Evolutionary conservation across 2,797 vertebrate species (phyloP), one percentile per base, ranked within the genome.

Genomic region (Galaxias olidus): DNA sequence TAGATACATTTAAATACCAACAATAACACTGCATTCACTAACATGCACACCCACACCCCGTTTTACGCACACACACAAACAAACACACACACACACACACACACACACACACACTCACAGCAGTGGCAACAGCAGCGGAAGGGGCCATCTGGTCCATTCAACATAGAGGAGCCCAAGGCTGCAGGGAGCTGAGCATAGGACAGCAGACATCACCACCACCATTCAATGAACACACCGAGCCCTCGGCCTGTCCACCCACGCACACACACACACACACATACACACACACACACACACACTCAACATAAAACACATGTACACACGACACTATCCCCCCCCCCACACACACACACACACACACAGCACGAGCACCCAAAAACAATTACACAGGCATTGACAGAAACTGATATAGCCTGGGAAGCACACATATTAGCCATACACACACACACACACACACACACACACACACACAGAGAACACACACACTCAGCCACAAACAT

Each of bases 191-290:
- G 72, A 84, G 77, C 68, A 69, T 77, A 67, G 76, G 52, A 72
- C 74, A 83, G 76, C 68, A 78, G 81, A 88, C 84, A 90, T 90
- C 89, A 90, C 85, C 79, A 90, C 85, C 79, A 71, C 75, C 86
- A 87, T 87, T 90, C 89, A 89, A 81, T 81, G 88, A 90, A 89
- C 72, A 76, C 85, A 70, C 76, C 64, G 82, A 74, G 68, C 77
- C 70, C 78, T 81, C 72, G 71, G 17, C 17, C 64, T 52, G 43
- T 69, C 55, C 67, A 54, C 71, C 62, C 73, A 78, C 72, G 40
- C 75, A 72, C 50, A 45, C 77, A 60, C 68, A 69, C 67, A 65
- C 68, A 63, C 71, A 48, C 20, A 41, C 64, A 49, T 53, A 47
- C 8, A 52, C 59, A 51, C 40, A 60, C 45, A 61, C 17, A 46